Evolutionary conservation across 1,140 invertebrate species (phyloP).

Genomic region (Gerris buenoi): DNA sequence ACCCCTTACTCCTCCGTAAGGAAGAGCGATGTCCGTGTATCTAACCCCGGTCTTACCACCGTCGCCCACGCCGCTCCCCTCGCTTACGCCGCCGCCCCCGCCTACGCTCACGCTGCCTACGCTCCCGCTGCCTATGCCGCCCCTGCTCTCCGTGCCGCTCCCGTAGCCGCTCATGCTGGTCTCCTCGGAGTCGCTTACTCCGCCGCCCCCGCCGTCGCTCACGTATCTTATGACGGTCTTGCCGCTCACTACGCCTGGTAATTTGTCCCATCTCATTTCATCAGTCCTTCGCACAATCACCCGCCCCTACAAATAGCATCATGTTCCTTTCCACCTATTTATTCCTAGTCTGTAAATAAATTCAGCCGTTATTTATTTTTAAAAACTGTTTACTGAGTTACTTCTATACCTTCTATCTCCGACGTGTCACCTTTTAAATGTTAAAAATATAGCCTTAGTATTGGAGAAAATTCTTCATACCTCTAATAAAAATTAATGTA

Average conservation of each 20-base stretch:
- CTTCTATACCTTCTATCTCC: too few species aligned
- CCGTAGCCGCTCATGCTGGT: conserved; percentile 13
- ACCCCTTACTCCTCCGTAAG: conserved; percentile 25
- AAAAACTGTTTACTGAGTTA: too few species aligned
- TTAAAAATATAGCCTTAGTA: too few species aligned
- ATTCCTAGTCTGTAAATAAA: neutral
- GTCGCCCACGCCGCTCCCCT: conserved; percentile 13
- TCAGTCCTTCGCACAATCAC: neutral
- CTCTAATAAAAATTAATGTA: too few species aligned
- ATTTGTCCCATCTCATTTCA: neutral
- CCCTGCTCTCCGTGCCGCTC: conserved; percentile 9
- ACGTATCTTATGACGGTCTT: too few species aligned
- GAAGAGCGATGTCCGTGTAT: conserved; percentile 27
- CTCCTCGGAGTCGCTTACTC: conserved; percentile 32
- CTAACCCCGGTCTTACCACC: conserved; percentile 24
- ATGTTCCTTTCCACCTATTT: neutral
- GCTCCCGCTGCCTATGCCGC: conserved; percentile 11
- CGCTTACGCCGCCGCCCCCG: conserved; percentile 15
- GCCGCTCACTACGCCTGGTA: too few species aligned
- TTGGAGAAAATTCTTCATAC: too few species aligned
- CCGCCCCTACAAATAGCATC: neutral
- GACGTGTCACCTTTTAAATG: too few species aligned
- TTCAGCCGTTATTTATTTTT: neutral
- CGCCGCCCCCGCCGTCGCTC: conserved; percentile 46
- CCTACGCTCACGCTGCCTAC: conserved; percentile 5